Base-by-base conservation (phyloP, 2,888 invertebrate genomes). In the Sarcophaga carnaria region DNA sequence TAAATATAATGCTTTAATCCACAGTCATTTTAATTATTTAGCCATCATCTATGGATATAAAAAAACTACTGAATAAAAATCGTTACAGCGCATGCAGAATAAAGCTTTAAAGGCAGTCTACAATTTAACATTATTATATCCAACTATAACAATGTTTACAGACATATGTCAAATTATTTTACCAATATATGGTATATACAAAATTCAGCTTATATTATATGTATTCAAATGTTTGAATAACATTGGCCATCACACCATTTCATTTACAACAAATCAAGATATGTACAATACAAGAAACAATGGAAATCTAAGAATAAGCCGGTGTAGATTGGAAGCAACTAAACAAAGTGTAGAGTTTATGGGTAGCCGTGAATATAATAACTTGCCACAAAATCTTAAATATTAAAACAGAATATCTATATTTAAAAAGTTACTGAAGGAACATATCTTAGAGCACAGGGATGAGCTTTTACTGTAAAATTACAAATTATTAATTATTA, bases 61-160 rank as follows among this genome's bases (percentile, higher is more conserved):
- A 64, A 64, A 64, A 25, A 27, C 25, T 22, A 64, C 22, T 64
- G 25, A 64, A 25, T 11, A 27, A n/a, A 64, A 64, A 64, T 11
- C 64, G 22, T 64, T 64, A 25, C 64, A 64, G 25, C n/a, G 22
- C n/a, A 64, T 64, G 64, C 64, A 64, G 25, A 64, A 64, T 64
- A 64, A 64, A 64, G 64, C 22, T 20, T 27, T 64, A 25, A 25
- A 64, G 25, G 25, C 22, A 20, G 27, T 25, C n/a, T 12, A 5
- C 22, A 64, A 64, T 12, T 22, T 64, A 20, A 27, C 64, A 27
- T 14, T 25, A 64, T 12, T 22, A 22, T 64, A 64, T 64, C 22
- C 64, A 20, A 64, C 64, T n/a, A 22, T 64, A 22, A 25, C 25
- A 64, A 25, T 64, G 22, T 64, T 25, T 25, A 64, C 11, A 22